phyloP scores from a whole-genome alignment of 2,797 vertebrate species.

The Craterocephalus amniculus region DNA sequence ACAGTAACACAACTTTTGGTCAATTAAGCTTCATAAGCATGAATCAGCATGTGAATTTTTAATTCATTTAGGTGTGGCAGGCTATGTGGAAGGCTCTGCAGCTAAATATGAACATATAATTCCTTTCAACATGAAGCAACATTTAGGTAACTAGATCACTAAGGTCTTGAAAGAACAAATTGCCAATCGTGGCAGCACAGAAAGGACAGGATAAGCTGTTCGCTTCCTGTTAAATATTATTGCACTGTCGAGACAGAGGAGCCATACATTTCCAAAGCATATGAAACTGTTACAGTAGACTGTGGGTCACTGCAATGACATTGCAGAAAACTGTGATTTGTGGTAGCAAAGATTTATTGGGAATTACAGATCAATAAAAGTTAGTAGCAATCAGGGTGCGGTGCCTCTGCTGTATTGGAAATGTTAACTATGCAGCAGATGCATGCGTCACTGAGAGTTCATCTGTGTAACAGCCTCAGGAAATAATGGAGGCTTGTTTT shows the following conservation, averaged over 20 bases:
- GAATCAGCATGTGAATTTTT: slow-evolving; percentile 24
- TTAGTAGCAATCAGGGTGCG: slow-evolving; percentile 10
- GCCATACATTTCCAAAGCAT: slow-evolving; percentile 1
- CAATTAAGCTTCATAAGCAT: slow-evolving; percentile 7
- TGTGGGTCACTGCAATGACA: background rate
- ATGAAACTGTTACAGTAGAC: background rate
- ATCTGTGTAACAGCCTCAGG: slow-evolving; percentile 30
- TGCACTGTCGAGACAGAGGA: slow-evolving; percentile 1
- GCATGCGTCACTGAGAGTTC: slow-evolving; percentile 12
- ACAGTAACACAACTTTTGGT: slow-evolving; percentile 23
- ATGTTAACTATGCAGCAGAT: slow-evolving; percentile 24
- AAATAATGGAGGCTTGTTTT: slow-evolving; percentile 25
- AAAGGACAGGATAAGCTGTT: slow-evolving; percentile 1
- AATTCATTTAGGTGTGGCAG: background rate
- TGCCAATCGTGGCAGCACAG: background rate
- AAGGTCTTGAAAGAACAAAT: background rate
- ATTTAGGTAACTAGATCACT: background rate
- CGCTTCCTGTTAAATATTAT: slow-evolving; percentile 15
- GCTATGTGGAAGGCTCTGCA: background rate
- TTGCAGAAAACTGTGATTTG: background rate
- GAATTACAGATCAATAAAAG: slow-evolving; percentile 36
- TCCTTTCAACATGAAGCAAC: slow-evolving; percentile 15
- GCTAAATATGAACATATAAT: background rate
- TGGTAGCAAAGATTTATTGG: slow-evolving; percentile 37
- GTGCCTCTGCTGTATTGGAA: slow-evolving; percentile 7